These are phyloP conservation scores for Peromyscus maniculatus DNA, from an alignment of 2,113 vertebrate species.

Conservation along the genomic window DNA sequence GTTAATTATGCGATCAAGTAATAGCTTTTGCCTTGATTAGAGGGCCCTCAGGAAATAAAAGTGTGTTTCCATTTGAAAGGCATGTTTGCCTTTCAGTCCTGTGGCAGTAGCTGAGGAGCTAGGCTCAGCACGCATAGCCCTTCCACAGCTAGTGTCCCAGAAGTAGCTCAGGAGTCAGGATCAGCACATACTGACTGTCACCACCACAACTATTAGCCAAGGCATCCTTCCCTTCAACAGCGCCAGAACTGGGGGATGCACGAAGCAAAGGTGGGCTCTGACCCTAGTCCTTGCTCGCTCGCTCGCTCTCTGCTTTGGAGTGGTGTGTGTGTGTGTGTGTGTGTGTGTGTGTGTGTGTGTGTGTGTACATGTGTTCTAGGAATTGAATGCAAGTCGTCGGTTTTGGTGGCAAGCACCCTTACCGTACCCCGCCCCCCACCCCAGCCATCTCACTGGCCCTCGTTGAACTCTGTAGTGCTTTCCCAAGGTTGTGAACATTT, in stretches of 20 bases:
- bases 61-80: conserved; percentile 69
- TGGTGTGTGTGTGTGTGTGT: not conserved
- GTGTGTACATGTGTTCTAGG: not conserved
- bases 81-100: conserved; percentile 69
- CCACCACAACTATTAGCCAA: not conserved
- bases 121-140: not conserved
- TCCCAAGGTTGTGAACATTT: not conserved
- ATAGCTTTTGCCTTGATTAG: conserved; percentile 81
- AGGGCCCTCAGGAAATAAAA: conserved; percentile 79
- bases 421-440: not conserved
- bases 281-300: not conserved
- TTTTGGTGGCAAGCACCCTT: no score
- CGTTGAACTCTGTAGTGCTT: not conserved
- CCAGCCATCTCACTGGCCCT: not conserved
- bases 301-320: conserved; percentile 12
- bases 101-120: not conserved
- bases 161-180: not conserved
- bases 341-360: not conserved
- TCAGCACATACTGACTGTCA: not conserved
- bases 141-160: no score
- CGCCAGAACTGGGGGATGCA: not conserved
- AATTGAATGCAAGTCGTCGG: not conserved
- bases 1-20: conserved; percentile 82
- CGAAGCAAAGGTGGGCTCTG: not conserved
- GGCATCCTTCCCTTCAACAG: not conserved